Evolutionary conservation across 2,113 vertebrate species (phyloP).

Genomic region (Loxodonta africana): DNA sequence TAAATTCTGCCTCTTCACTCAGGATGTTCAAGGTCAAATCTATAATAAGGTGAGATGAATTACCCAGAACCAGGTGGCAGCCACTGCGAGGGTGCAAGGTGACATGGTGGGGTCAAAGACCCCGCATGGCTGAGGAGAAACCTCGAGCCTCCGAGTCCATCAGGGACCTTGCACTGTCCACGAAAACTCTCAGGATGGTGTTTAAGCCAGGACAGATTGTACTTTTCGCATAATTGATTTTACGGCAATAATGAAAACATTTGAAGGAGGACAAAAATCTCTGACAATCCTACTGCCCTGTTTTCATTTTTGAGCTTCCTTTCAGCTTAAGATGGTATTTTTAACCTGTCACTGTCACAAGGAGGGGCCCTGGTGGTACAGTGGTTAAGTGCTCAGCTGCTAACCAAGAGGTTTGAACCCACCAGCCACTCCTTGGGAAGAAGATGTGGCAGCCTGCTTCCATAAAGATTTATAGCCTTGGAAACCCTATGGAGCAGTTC

Average conservation of each 20-base stretch:
- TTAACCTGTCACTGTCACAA: background rate
- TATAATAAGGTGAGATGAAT: background rate
- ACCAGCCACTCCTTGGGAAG: too few species aligned
- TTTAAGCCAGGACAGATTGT: background rate
- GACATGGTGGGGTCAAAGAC: too few species aligned
- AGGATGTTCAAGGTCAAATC: conserved; percentile 7
- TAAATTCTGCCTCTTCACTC: background rate
- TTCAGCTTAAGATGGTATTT: background rate
- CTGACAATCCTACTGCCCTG: background rate
- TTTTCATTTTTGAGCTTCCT: background rate
- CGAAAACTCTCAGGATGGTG: background rate
- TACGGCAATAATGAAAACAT: background rate
- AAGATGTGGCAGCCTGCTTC: too few species aligned
- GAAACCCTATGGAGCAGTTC: too few species aligned
- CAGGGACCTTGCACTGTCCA: background rate
- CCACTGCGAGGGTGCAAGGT: background rate
- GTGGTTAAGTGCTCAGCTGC: too few species aligned
- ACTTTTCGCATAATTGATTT: conserved; percentile 22
- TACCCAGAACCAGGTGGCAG: background rate
- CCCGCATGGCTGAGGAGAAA: background rate
- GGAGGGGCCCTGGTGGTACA: too few species aligned
- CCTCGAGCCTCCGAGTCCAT: background rate
- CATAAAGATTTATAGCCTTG: too few species aligned
- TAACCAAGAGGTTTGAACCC: too few species aligned
- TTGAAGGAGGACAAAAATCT: background rate